phyloP scores from a whole-genome alignment of 2,113 vertebrate genomes.

The Tachycineta bicolor region DNA sequence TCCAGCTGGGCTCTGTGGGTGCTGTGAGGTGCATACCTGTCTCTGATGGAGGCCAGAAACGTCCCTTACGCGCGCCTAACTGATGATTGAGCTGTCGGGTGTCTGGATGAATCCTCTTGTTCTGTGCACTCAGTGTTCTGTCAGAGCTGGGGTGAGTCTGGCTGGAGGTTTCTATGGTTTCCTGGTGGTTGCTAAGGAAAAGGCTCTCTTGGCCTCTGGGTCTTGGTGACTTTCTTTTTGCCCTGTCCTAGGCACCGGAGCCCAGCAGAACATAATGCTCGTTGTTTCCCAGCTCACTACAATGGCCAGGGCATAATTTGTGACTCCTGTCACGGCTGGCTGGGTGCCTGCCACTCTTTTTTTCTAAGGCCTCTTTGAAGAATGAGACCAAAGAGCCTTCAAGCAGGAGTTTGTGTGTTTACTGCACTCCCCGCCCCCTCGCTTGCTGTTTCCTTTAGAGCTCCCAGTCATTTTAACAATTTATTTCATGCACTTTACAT shows the following conservation, averaged over 20 bases:
- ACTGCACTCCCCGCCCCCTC: background rate
- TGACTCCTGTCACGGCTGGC: slow-evolving; percentile 38
- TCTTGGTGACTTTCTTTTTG: slow-evolving; percentile 44
- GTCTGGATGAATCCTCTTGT: background rate
- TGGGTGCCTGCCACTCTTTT: background rate
- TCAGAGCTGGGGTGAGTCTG: background rate
- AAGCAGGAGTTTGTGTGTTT: background rate
- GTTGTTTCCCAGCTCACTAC: slow-evolving; percentile 37
- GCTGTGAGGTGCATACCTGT: background rate
- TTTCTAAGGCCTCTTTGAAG: slow-evolving; percentile 50
- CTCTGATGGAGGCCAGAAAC: background rate
- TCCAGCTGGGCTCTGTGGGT: background rate
- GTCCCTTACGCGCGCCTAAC: rapidly evolving
- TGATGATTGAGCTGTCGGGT: background rate
- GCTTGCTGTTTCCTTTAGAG: slow-evolving; percentile 7
- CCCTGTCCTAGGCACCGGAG: background rate
- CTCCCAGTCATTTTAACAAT: background rate
- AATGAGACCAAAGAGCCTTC: slow-evolving; percentile 47
- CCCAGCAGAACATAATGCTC: slow-evolving; percentile 21
- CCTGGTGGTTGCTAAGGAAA: slow-evolving; percentile 33
- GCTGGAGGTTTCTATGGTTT: slow-evolving; percentile 41
- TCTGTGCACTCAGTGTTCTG: background rate
- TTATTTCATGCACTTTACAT: slow-evolving; percentile 56
- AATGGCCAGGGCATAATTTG: slow-evolving; percentile 26
- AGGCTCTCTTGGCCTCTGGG: background rate